phyloP scores from a whole-genome alignment of 2,113 vertebrate genomes.

The Megaceryle maxima region DNA sequence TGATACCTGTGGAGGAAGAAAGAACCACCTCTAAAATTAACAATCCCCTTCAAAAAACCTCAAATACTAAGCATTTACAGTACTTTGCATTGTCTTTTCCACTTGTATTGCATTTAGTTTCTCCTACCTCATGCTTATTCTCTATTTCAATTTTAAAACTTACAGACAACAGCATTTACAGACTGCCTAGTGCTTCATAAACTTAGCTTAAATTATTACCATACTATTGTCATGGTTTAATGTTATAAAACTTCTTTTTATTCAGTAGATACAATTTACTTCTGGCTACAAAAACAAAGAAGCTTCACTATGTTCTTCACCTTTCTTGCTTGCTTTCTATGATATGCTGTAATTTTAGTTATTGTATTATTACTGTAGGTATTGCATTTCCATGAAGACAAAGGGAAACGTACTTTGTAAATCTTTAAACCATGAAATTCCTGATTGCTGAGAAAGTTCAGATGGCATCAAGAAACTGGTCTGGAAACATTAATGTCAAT shows the following conservation, averaged over 20 bases:
- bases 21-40: not conserved
- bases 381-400: not conserved
- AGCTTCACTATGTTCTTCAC: not conserved
- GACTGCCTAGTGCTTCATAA: not conserved
- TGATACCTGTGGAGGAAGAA: not conserved
- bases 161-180: not conserved
- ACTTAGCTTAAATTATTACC: not conserved
- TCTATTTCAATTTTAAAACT: not conserved
- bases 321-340: not conserved
- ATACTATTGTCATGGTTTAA: not conserved
- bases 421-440: not conserved
- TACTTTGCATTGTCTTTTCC: not conserved
- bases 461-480: not conserved
- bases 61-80: not conserved
- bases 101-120: not conserved
- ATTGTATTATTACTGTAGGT: not conserved
- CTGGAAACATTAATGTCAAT: not conserved
- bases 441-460: not conserved
- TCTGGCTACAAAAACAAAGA: not conserved
- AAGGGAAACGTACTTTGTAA: not conserved
- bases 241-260: not conserved
- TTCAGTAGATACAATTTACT: not conserved
- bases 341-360: fast-evolving
- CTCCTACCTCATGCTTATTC: not conserved
- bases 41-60: not conserved